Base-by-base conservation (phyloP, 2,113 vertebrate species). In the Piaya cayana region DNA sequence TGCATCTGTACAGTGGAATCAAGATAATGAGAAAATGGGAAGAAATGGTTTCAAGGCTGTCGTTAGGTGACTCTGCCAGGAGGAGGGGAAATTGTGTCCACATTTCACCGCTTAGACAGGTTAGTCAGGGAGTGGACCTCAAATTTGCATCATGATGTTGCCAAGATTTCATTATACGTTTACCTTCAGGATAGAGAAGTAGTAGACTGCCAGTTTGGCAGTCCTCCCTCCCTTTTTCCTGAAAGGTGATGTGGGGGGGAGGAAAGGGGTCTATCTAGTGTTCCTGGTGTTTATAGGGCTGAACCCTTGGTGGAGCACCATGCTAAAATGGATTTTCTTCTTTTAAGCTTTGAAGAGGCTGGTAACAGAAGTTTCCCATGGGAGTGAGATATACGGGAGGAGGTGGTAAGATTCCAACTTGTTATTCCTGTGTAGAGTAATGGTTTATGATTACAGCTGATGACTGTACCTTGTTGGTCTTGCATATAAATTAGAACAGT, bases 201-300 rank as follows among this genome's bases (percentile, higher is more conserved):
- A 25, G 9, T 19, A 9, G 30, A 26, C 7, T 30, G 14, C 27
- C 18, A 63, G 10, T 14, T 64, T 72, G 62, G 29, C 29, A 64
- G 18, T 29, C 27, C 9, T 76, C 8, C 27, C 9, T 76, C 8
- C 7, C 8, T 12, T 86, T 53, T 65, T 62, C 12, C 50, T 52
- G 42, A 32, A 2, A 39, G 26, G 3, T 21, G 3, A 9, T 21
- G 47, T 17, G 8, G 11, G 3, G 3, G 3, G 4, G 2, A 6
- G 26, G 34, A 32, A 26, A 2, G 9, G 5, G 6, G 20, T 2
- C 39, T 82, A 88, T 60, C 49, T 52, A 53, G 9, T 20, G 15
- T 29, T 7, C 27, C 18, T 78, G 6, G 52, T 65, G 19, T 30
- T 86, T 60, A 9, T 12, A 43, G 58, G 36, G 8, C 39, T 90